Evolutionary conservation across 2,113 vertebrate species (phyloP).

Genomic region (Rana temporaria): DNA sequence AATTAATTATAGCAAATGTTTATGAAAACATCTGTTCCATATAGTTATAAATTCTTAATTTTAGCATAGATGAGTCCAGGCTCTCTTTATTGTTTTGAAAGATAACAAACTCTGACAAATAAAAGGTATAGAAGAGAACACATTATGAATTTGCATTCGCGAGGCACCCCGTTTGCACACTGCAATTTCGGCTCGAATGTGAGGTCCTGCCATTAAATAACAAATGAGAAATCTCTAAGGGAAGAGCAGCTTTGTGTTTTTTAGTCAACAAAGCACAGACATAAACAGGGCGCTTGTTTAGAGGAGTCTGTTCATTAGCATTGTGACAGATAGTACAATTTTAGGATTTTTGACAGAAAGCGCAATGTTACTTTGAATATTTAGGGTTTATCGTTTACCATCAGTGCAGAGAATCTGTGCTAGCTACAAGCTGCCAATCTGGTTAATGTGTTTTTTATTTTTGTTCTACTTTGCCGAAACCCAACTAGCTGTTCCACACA

Average conservation of each 20-base stretch:
- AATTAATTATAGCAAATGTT: conserved; percentile 86
- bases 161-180: conserved; percentile 59
- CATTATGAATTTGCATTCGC: conserved; percentile 62
- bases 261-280: conserved; percentile 24
- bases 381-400: too few relatives aligned
- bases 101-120: conserved; percentile 62
- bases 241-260: conserved; percentile 11
- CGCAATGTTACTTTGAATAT: too few relatives aligned
- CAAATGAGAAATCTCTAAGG: conserved; percentile 22
- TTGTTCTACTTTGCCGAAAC: too few relatives aligned
- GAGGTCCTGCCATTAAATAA: conserved; percentile 50
- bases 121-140: conserved; percentile 69
- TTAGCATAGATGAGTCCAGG: conserved; percentile 73
- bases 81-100: conserved; percentile 71
- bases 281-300: conserved; percentile 9
- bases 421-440: too few relatives aligned
- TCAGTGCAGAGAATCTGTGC: too few relatives aligned
- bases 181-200: conserved; percentile 39
- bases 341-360: too few relatives aligned
- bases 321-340: not conserved
- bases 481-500: too few relatives aligned
- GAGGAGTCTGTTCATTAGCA: conserved; percentile 4
- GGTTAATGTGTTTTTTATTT: too few relatives aligned
- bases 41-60: conserved; percentile 81
- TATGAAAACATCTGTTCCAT: conserved; percentile 85